Percentiles rank a stretch among this genome's conserved stretches.
Evolutionary conservation across 2,797 vertebrate species (phyloP).

Genomic region (Podargus strigoides): DNA sequence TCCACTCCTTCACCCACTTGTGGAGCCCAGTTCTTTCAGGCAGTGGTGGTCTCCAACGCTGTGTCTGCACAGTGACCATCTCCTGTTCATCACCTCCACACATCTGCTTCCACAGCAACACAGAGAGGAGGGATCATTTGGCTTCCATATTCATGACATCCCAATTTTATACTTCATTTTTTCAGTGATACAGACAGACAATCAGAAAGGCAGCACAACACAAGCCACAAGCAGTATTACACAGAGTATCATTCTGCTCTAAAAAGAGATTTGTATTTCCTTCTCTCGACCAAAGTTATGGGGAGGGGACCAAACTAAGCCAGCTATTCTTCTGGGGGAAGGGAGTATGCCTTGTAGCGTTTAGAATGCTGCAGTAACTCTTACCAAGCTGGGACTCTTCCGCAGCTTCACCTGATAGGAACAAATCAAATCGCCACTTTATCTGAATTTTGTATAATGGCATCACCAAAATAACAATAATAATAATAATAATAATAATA

Average conservation of each 20-base stretch:
- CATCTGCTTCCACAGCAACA: background rate
- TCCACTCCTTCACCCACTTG: background rate
- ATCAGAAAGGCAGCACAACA: background rate
- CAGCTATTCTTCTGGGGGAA: background rate
- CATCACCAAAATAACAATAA: background rate
- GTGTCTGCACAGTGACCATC: background rate
- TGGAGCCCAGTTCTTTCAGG: background rate
- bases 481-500: background rate
- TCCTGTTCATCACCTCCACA: background rate
- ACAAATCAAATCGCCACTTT: background rate
- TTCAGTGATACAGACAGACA: background rate
- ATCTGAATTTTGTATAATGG: background rate
- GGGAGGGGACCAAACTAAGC: background rate
- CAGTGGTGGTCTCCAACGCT: accelerated
- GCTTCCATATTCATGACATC: background rate
- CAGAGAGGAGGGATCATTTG: background rate
- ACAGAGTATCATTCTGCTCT: background rate
- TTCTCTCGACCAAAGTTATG: background rate
- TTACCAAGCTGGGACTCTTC: background rate
- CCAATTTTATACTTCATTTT: background rate
- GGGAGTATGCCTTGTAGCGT: background rate
- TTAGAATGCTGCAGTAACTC: background rate
- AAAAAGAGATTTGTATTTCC: background rate
- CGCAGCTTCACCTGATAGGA: background rate
- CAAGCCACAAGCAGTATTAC: background rate